Percentiles rank a stretch among this genome's conserved stretches.
Conservation (phyloP, 2,113 vertebrate species). For the Oreochromis aureus region DNA sequence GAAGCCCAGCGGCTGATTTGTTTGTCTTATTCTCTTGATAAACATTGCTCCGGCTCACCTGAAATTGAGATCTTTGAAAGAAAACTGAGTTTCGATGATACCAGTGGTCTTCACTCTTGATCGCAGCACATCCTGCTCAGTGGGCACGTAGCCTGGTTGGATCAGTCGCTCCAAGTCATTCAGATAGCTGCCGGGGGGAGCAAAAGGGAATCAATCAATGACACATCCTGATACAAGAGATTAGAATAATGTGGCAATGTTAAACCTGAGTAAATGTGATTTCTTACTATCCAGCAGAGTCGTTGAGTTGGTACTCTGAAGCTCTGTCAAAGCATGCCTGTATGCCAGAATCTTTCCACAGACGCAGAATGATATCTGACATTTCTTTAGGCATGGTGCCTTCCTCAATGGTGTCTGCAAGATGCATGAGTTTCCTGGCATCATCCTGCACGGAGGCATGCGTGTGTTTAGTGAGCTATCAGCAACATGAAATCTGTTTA, state of each 20-base stretch:
- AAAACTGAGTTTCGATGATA: conserved; percentile 94
- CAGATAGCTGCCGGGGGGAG: conserved; percentile 78
- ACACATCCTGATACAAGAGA: background rate
- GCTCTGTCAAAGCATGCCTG: conserved; percentile 91
- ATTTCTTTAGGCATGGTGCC: conserved; percentile 95
- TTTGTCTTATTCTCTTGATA: background rate
- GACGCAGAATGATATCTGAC: conserved; percentile 86
- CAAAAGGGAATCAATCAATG: background rate
- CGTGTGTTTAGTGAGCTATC: background rate
- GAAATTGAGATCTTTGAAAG: conserved; percentile 94
- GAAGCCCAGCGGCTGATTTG: background rate
- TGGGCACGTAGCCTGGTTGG: conserved; percentile 89
- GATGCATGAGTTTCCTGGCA: conserved; percentile 89
- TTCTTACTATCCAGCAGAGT: conserved; percentile 92
- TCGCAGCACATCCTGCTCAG: conserved; percentile 93
- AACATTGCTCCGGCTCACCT: conserved; percentile 68
- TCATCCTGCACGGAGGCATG: conserved; percentile 77
- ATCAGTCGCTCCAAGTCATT: conserved; percentile 88
- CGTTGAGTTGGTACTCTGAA: conserved; percentile 97
- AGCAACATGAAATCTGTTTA: background rate
- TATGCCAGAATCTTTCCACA: conserved; percentile 94
- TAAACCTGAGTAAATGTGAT: background rate
- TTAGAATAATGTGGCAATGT: background rate
- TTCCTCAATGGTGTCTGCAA: conserved; percentile 94
- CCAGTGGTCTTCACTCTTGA: conserved; percentile 96